Base-by-base conservation (phyloP, 2,113 vertebrate species). In the Dromaius novaehollandiae region DNA sequence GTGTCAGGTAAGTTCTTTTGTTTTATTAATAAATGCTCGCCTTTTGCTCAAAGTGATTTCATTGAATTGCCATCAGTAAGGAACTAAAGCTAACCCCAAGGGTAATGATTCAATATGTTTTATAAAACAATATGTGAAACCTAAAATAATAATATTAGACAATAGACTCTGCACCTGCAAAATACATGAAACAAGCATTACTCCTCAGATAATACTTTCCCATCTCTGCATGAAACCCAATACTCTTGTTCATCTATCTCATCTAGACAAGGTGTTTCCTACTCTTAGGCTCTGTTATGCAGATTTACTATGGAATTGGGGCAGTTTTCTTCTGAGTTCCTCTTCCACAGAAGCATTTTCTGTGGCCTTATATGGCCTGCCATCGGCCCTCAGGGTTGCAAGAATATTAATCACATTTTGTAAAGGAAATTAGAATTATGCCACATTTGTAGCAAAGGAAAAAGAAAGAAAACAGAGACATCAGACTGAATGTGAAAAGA, bases 81-180 rank as follows among this genome's bases (percentile, higher is more conserved):
- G 58, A 93, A 51, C 46, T 85, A 53, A 91, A 93, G 34, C 50
- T 91, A 78, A 74, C 42, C 42, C 61, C 13, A 44, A 83, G 65
- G 58, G 7, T 61, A 89, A 89, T 82, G 70, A 91, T 82, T 91
- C 79, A 91, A 44, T 1, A 4, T 70, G 64, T 79, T 95, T 91
- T 88, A 94, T 88, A 88, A 95, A 96, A 92, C 46, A 65, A 93
- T 79, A n/a, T 74, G 60, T 86, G 90, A 89, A 95, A 32, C 38
- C 53, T 83, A 76, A 96, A 95, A 96, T 86, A 88, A 95, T 95
- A 91, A 86, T 86, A 82, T 66, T 63, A 87, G 66, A 70, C 24
- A 82, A 82, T 74, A 70, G 85, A 70, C 1, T 75, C 13, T 32
- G 46, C 76, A 91, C 38, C 89, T 93, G 60, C 3, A 1, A 94